These are phyloP conservation scores for Macaca nemestrina DNA, from an alignment of 2,113 vertebrate species.

Conservation along the genomic window DNA sequence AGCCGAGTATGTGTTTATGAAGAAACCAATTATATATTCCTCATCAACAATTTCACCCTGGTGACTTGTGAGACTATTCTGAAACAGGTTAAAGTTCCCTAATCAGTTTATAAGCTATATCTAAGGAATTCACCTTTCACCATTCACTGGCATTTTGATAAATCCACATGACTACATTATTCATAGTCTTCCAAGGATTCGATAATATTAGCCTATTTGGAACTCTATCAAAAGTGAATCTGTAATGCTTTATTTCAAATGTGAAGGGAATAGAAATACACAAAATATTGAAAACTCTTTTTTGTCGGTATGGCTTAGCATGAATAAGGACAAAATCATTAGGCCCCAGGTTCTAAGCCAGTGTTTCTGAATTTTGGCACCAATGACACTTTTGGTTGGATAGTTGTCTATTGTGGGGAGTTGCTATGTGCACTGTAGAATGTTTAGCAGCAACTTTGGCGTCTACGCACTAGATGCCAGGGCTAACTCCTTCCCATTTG, in stretches of 20 bases:
- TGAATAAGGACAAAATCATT: background rate
- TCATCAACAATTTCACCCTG: background rate
- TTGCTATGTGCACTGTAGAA: rapidly evolving
- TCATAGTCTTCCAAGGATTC: slow-evolving; percentile 35
- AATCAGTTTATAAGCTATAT: background rate
- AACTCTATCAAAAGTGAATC: background rate
- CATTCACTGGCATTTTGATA: background rate
- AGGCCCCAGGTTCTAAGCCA: background rate
- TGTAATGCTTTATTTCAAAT: background rate
- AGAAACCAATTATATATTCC: background rate
- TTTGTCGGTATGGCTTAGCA: slow-evolving; percentile 27
- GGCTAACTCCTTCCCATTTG: background rate
- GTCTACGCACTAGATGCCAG: background rate
- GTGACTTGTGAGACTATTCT: background rate
- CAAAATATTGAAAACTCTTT: background rate
- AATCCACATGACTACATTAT: slow-evolving; percentile 40
- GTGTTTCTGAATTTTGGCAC: background rate
- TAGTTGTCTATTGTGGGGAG: background rate
- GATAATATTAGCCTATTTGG: slow-evolving; percentile 40
- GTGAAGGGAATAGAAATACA: background rate
- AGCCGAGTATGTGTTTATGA: background rate
- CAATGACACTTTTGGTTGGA: rapidly evolving
- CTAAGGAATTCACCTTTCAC: background rate
- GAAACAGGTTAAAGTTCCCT: background rate
- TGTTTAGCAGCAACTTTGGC: rapidly evolving